Evolutionary conservation across 2,888 invertebrate genomes (phyloP), one percentile per base, ranked within the genome.

Genomic region (Pollenia angustigena): DNA sequence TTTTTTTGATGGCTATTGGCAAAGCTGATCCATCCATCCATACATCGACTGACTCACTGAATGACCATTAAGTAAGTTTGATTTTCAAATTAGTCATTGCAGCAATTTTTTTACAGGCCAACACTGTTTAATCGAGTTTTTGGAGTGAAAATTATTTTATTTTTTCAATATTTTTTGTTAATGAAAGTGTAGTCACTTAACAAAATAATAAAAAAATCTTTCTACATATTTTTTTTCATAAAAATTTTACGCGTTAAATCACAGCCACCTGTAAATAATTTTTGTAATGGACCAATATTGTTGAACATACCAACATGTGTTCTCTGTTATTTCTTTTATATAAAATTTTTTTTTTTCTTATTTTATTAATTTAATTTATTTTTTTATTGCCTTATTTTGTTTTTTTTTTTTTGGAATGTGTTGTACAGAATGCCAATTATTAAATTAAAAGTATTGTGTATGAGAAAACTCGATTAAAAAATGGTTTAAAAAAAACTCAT

Each of bases 291-390:
- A 76, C 75, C 82, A 71, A 64, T 75, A 82, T 58, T 81, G 72
- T 78, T 58, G 62, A 74, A 84, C 87, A 87, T 84, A 46, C 81
- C 87, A 84, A 87, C 76, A 76, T 84, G 84, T 79, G 74, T 87
- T 74, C 71, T 69, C 56, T 62, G 58, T 48, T 62, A 68, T 72
- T 76, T 85, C 46, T 48, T 42, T n/a, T 50, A 18, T n/a, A 6
- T 32, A 56, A 11, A 16, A 16, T 23, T 52, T 60, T 50, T 60
- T 50, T 60, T 40, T 56, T 72, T 64, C 18, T 62, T 52, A 54
- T 72, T 82, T 69, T 69, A 82, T 76, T 81, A 64, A 82, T 82
- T 82, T 74, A 56, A 81, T 81, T 74, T 66, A 56, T 64, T 48
- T 80, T 69, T 80, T 71, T 52, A 60, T 69, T 79, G 48, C 18